phyloP scores from a whole-genome alignment of 2,797 vertebrate species.

The Meda fulgida region DNA sequence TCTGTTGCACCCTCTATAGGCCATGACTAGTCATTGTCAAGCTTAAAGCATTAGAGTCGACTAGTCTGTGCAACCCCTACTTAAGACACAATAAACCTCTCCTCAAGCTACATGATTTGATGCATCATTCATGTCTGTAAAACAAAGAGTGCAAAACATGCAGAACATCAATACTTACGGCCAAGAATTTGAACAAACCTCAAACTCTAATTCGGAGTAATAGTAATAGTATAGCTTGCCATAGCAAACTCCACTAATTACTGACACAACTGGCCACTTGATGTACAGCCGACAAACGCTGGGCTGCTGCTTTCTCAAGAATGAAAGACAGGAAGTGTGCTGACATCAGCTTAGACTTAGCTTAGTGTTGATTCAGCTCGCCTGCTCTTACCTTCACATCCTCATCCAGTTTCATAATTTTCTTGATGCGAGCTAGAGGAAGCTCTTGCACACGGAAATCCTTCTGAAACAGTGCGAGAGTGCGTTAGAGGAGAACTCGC shows the following conservation, averaged over 20 bases:
- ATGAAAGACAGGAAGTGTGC: slow-evolving; percentile 33
- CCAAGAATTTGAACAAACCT: too few species aligned
- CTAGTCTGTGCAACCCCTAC: too few species aligned
- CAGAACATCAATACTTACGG: neutral
- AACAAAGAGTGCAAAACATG: neutral
- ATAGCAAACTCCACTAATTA: slow-evolving; percentile 6
- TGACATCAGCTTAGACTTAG: slow-evolving; percentile 38
- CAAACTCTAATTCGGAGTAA: neutral
- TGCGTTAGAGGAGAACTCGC: slow-evolving; percentile 40
- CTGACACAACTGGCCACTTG: neutral
- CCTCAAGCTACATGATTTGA: slow-evolving; percentile 1
- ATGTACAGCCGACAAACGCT: neutral
- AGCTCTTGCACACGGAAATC: slow-evolving; percentile 98
- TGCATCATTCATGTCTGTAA: neutral
- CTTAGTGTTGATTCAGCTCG: slow-evolving; percentile 33
- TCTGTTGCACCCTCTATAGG: too few species aligned
- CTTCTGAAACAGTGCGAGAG: slow-evolving; percentile 84
- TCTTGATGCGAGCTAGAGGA: slow-evolving; percentile 97
- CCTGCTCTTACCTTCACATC: slow-evolving; percentile 90
- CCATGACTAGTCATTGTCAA: too few species aligned
- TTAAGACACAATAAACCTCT: neutral
- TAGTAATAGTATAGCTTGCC: neutral
- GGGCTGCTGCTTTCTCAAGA: slow-evolving; percentile 22
- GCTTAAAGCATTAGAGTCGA: too few species aligned
- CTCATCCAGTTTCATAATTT: slow-evolving; percentile 99